Percentiles rank a stretch among this genome's conserved stretches.
Evolutionary conservation across 2,113 vertebrate species (phyloP).

Genomic region (Furnarius figulus): DNA sequence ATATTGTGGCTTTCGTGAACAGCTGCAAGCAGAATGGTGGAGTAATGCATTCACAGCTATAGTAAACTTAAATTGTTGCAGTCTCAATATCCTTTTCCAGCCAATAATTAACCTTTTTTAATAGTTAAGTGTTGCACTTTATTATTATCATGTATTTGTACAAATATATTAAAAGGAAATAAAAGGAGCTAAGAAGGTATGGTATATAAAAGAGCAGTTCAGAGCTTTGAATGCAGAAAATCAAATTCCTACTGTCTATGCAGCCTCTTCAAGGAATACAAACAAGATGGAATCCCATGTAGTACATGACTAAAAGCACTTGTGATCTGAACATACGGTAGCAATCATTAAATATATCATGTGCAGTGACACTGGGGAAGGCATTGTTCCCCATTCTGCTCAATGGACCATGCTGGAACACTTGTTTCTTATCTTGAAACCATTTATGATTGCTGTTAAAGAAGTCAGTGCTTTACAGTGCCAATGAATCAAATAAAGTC

Average conservation of each 20-base stretch:
- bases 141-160: background rate
- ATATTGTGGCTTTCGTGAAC: conserved; percentile 24
- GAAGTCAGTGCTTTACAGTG: conserved; percentile 58
- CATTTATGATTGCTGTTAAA: conserved; percentile 75
- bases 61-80: conserved; percentile 17
- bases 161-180: background rate
- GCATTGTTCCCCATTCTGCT: conserved; percentile 73
- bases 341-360: conserved; percentile 69
- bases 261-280: background rate
- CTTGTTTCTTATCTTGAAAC: conserved; percentile 70
- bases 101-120: background rate
- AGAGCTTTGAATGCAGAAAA: background rate
- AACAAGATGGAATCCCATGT: conserved; percentile 28
- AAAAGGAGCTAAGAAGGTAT: background rate
- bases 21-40: background rate
- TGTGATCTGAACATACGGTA: conserved; percentile 33
- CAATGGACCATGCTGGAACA: conserved; percentile 76
- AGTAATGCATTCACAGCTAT: background rate
- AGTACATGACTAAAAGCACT: conserved; percentile 51
- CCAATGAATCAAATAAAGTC: conserved; percentile 57
- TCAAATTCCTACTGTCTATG: background rate
- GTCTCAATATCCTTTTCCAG: background rate
- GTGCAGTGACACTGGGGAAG: conserved; percentile 62
- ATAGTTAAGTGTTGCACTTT: background rate
- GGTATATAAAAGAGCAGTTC: background rate